Evolutionary conservation across 2,797 vertebrate genomes (phyloP).

Genomic region (Sciaenops ocellatus): DNA sequence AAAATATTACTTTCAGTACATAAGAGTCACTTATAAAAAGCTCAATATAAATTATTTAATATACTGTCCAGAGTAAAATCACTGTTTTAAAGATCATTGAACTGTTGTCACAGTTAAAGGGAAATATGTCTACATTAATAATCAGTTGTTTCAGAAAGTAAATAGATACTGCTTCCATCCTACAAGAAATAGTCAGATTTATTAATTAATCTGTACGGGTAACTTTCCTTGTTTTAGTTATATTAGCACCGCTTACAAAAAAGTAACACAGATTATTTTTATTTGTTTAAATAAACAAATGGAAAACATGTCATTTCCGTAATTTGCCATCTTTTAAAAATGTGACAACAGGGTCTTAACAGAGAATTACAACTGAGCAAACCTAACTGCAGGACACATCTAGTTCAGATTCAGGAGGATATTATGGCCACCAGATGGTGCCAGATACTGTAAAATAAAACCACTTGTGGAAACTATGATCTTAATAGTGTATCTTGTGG

Average conservation of each 20-base stretch:
- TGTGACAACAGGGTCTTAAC: not conserved
- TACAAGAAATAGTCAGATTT: not conserved
- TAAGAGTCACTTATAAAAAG: not conserved
- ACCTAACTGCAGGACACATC: not conserved
- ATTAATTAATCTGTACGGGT: not conserved
- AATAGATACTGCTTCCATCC: not conserved
- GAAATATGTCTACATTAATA: not conserved
- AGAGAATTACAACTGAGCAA: not conserved
- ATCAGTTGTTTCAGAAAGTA: not conserved
- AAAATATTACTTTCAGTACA: not conserved
- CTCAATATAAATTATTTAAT: not conserved
- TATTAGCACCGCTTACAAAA: not conserved
- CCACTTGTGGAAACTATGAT: slow-evolving; percentile 24
- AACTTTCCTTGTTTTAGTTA: not conserved
- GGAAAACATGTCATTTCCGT: not conserved
- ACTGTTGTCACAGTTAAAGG: no score
- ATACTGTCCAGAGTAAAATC: not conserved
- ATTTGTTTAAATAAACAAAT: not conserved
- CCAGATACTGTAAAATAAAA: slow-evolving; percentile 61
- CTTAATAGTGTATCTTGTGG: not conserved
- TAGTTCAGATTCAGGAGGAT: slow-evolving; percentile 1
- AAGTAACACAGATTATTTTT: not conserved
- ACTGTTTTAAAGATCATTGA: no score
- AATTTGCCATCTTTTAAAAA: not conserved
- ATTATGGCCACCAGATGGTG: slow-evolving; percentile 78